Conservation (phyloP, 2,113 vertebrate genomes). For the Rhabdornis inornatus region DNA sequence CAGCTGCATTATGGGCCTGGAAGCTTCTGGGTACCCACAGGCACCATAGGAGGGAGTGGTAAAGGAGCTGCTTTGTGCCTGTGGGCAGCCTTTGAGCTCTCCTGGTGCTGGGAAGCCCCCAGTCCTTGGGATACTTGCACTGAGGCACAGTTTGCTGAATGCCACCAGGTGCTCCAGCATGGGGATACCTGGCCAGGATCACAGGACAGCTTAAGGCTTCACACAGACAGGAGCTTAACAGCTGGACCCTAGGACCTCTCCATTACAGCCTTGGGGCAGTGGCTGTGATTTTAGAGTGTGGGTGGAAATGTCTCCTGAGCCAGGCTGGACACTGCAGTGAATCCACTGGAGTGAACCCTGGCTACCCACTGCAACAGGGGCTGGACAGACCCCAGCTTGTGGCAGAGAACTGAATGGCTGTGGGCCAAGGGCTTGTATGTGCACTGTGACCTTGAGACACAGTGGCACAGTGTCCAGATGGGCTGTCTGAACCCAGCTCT, state of each 20-base stretch:
- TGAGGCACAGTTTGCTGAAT: not conserved
- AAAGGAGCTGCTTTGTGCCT: not conserved
- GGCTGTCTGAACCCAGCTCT: not conserved
- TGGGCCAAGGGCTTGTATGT: not conserved
- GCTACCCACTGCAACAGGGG: rapidly evolving
- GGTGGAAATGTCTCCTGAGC: not conserved
- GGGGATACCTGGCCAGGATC: not conserved
- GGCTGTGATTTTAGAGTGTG: not conserved
- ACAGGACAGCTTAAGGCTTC: slow-evolving; percentile 12
- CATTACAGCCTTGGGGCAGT: not conserved
- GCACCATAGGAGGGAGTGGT: not conserved
- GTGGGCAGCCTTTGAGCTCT: not conserved
- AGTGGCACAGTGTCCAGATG: too few relatives aligned
- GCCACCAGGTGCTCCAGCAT: not conserved
- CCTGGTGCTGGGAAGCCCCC: not conserved
- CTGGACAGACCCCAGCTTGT: not conserved
- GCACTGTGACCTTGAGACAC: not conserved
- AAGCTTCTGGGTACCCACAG: not conserved
- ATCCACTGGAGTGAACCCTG: not conserved
- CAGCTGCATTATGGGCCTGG: not conserved
- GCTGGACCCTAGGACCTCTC: not conserved
- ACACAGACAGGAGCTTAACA: not conserved
- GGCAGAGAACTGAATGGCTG: rapidly evolving
- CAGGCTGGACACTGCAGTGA: not conserved
- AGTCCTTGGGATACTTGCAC: not conserved